phyloP scores from a whole-genome alignment of 64 coral and sea anemone genomes.

The Dendrophyllia cribrosa region DNA sequence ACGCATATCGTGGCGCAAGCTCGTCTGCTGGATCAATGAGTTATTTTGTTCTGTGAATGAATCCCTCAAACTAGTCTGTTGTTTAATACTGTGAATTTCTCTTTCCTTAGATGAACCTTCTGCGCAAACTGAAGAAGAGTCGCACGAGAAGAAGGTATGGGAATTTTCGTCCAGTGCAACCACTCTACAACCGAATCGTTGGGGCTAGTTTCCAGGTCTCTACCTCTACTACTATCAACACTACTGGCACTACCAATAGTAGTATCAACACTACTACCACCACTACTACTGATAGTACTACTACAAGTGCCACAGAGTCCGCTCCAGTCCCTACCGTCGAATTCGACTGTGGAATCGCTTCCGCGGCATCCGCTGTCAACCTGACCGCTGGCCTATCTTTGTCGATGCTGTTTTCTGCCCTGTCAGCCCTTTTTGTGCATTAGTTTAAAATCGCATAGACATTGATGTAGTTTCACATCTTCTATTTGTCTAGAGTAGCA shows the following conservation, averaged over 20 bases:
- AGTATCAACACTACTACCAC: not conserved
- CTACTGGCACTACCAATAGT: not conserved
- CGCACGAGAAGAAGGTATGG: not conserved
- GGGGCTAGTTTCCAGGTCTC: slow-evolving; percentile 37
- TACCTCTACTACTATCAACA: not conserved
- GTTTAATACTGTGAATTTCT: not conserved
- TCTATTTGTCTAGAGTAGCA: too few species aligned
- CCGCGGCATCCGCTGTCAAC: not conserved
- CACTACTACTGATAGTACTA: not conserved
- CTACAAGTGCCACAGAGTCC: too few species aligned
- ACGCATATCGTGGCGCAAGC: too few species aligned
- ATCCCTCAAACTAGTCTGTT: too few species aligned
- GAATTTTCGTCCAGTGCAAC: slow-evolving; percentile 68
- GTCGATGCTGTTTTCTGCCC: not conserved
- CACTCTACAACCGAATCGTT: slow-evolving; percentile 61
- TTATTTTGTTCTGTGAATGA: too few species aligned
- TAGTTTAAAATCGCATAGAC: not conserved
- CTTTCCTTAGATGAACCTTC: slow-evolving; percentile 48
- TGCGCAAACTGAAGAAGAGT: slow-evolving; percentile 51
- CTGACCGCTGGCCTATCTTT: not conserved
- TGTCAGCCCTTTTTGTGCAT: not conserved
- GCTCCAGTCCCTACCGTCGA: not conserved
- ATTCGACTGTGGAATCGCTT: not conserved
- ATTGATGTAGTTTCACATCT: not conserved
- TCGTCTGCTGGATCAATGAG: too few species aligned